Conservation (phyloP, 2,888 invertebrate species). For the Pristionchus maxplancki region DNA sequence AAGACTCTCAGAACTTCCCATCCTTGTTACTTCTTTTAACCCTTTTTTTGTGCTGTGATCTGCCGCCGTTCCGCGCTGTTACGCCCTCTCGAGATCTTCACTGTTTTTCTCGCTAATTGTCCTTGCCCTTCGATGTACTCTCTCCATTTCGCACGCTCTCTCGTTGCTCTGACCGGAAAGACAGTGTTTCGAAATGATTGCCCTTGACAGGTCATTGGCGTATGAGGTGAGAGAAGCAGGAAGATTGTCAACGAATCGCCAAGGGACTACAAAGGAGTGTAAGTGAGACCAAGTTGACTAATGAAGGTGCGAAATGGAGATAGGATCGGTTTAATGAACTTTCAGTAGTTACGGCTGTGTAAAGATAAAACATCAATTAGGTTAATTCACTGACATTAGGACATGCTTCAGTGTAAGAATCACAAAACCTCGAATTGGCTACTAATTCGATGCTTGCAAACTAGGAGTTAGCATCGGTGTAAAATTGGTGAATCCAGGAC, state of each 20-base stretch:
- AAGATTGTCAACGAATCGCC: not conserved
- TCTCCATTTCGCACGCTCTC: no score
- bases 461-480: no score
- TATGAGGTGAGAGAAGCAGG: conserved; percentile 1
- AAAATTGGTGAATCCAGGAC: no score
- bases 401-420: no score
- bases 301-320: not conserved
- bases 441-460: no score
- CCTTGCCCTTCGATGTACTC: no score
- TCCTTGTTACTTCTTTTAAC: no score
- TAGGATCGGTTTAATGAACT: not conserved
- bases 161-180: no score
- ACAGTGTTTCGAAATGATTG: no score
- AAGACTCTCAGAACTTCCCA: not conserved
- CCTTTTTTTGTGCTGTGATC: not conserved
- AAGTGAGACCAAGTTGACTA: not conserved
- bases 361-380: no score
- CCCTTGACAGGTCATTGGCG: conserved; percentile 26
- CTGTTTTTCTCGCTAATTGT: not conserved
- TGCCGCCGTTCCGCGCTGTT: not conserved
- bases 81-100: not conserved
- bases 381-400: no score
- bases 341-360: not conserved
- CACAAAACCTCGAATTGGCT: no score
- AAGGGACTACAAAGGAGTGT: not conserved